A percentile compares a stretch with the other conserved stretches of the same genome.
These are phyloP conservation scores for Tapera naevia DNA, from an alignment of 2,797 vertebrate genomes.

Conservation along the genomic window DNA sequence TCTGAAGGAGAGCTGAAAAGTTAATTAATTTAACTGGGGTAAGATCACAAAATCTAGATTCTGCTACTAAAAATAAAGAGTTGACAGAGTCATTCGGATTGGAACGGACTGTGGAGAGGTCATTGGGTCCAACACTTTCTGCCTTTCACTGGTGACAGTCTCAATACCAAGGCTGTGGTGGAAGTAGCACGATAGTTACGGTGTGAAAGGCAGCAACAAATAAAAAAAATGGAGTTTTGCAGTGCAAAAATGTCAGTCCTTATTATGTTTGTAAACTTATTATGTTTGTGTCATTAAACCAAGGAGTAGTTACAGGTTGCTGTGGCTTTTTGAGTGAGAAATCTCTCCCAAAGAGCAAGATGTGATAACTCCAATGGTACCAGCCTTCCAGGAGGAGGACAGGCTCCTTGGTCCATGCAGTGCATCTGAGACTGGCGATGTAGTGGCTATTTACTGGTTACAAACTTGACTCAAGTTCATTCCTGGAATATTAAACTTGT, in stretches of 20 bases:
- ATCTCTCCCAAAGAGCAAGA: not conserved
- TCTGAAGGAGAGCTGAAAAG: not conserved
- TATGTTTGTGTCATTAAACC: constrained; percentile 21
- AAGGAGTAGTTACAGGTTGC: constrained; percentile 15
- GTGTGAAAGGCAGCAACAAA: constrained; percentile 30
- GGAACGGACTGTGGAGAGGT: not conserved
- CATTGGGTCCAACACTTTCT: not conserved
- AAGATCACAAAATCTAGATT: not conserved
- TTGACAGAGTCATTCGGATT: not conserved
- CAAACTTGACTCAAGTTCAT: constrained; percentile 50
- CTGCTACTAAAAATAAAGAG: not conserved
- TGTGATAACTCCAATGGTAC: not conserved
- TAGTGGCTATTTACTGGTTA: constrained; percentile 40
- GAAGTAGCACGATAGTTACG: not conserved
- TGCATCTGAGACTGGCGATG: constrained; percentile 11
- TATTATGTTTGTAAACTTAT: not conserved
- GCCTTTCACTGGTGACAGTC: not conserved
- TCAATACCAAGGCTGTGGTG: constrained; percentile 1
- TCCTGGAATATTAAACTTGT: constrained; percentile 66
- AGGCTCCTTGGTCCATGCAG: not conserved
- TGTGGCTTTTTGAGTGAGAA: not conserved
- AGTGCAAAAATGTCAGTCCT: not conserved
- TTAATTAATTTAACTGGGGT: not conserved
- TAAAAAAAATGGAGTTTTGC: not conserved
- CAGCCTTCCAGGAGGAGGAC: not conserved